Percentiles rank a stretch among this genome's conserved stretches.
phyloP scores from a whole-genome alignment of 1,140 invertebrate genomes.

The Popillia japonica region DNA sequence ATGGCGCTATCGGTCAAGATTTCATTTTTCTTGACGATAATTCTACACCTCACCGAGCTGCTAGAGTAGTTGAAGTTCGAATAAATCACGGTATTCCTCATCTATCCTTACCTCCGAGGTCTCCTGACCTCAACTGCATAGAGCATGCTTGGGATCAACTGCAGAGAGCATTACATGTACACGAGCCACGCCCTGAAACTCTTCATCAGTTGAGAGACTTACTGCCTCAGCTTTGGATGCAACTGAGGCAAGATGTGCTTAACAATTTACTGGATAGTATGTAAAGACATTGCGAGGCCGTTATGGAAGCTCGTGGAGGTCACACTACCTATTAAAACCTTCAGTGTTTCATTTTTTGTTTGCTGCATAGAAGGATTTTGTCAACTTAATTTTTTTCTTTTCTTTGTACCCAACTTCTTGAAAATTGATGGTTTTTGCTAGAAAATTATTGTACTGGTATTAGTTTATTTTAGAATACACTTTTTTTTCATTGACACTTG shows the following conservation, averaged over 20 bases:
- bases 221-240: background rate
- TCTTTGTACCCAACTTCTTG: background rate
- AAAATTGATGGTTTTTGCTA: background rate
- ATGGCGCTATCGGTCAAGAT: background rate
- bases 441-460: background rate
- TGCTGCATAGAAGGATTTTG: background rate
- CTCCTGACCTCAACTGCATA: conserved; percentile 2
- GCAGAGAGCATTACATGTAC: conserved; percentile 13
- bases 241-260: background rate
- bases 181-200: background rate
- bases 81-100: conserved; percentile 1
- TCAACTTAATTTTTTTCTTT: background rate
- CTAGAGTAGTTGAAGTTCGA: background rate
- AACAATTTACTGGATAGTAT: background rate
- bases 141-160: conserved; percentile 12
- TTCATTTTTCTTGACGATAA: conserved; percentile 41
- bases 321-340: background rate
- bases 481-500: background rate
- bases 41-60: background rate
- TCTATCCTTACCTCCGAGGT: background rate
- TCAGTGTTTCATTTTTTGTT: background rate
- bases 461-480: background rate
- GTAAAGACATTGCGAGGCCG: background rate
- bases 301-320: background rate
- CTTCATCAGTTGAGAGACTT: background rate